phyloP scores from a whole-genome alignment of 37 sponge, comb jelly and placozoan genomes.

The Cladorhizidae sp. region DNA sequence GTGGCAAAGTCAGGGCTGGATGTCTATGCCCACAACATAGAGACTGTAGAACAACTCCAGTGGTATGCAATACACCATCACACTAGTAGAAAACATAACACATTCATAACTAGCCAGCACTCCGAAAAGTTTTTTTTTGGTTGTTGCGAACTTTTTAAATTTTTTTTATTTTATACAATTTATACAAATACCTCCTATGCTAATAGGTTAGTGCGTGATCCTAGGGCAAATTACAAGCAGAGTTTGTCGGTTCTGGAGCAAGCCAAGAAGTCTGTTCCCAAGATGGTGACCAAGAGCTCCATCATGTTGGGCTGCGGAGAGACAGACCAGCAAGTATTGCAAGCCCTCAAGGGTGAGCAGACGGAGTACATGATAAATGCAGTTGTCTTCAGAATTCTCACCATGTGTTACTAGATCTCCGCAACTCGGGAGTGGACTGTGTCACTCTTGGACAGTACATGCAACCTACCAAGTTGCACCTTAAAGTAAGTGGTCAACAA shows the following conservation, averaged over 20 bases:
- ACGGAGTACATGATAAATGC: too few relatives aligned
- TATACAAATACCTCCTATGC: neutral
- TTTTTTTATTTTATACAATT: too few relatives aligned
- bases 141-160: neutral
- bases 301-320: slow-evolving; percentile 99
- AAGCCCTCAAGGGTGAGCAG: slow-evolving; percentile 70
- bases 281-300: slow-evolving; percentile 94
- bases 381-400: too few relatives aligned
- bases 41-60: slow-evolving; percentile 93
- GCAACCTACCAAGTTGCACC: slow-evolving; percentile 95
- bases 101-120: neutral
- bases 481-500: slow-evolving; percentile 71
- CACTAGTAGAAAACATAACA: neutral
- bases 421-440: slow-evolving; percentile 91
- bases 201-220: slow-evolving; percentile 92
- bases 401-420: slow-evolving; percentile 50
- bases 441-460: slow-evolving; percentile 98
- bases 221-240: slow-evolving; percentile 95
- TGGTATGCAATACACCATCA: slow-evolving; percentile 42
- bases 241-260: slow-evolving; percentile 86
- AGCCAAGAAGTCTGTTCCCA: slow-evolving; percentile 75
- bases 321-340: slow-evolving; percentile 87
- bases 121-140: neutral
- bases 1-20: slow-evolving; percentile 91
- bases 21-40: slow-evolving; percentile 98